Conservation (phyloP, 2,113 vertebrate genomes). For the Maccullochella peelii region DNA sequence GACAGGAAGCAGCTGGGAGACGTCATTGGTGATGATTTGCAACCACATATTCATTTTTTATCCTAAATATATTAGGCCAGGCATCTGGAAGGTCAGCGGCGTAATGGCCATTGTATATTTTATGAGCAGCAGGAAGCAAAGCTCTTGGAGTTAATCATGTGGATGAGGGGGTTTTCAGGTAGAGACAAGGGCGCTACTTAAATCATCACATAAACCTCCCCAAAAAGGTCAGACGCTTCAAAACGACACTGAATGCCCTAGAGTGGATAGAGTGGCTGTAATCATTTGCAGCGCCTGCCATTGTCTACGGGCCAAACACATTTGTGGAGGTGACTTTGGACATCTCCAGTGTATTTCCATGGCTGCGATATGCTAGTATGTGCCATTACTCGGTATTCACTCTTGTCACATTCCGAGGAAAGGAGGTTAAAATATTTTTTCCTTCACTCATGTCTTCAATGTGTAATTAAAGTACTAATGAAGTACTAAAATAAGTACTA, state of each 20-base stretch:
- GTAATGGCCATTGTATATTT: conserved; percentile 79
- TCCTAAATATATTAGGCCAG: conserved; percentile 74
- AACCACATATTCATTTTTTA: conserved; percentile 72
- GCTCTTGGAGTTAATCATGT: conserved; percentile 73
- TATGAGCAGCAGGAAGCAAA: conserved; percentile 73
- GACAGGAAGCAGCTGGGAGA: conserved; percentile 58
- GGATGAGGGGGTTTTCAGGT: conserved; percentile 66
- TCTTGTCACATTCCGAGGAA: not conserved
- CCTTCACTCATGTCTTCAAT: not conserved
- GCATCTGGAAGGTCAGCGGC: conserved; percentile 72
- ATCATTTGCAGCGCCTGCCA: conserved; percentile 52
- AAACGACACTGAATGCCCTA: conserved; percentile 34
- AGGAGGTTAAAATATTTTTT: not conserved
- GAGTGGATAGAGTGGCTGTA: conserved; percentile 57
- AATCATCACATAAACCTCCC: conserved; percentile 62
- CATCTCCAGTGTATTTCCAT: conserved; percentile 14
- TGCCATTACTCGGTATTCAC: not conserved
- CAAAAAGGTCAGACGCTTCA: conserved; percentile 71
- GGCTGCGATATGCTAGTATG: not conserved
- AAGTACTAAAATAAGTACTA: too few relatives aligned
- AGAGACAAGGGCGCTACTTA: conserved; percentile 67
- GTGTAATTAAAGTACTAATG: too few relatives aligned
- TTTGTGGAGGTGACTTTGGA: conserved; percentile 64
- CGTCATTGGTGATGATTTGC: conserved; percentile 68
- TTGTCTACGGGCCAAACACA: conserved; percentile 50